Base-by-base conservation (phyloP, 2,797 vertebrate species). In the Alectoris magna region DNA sequence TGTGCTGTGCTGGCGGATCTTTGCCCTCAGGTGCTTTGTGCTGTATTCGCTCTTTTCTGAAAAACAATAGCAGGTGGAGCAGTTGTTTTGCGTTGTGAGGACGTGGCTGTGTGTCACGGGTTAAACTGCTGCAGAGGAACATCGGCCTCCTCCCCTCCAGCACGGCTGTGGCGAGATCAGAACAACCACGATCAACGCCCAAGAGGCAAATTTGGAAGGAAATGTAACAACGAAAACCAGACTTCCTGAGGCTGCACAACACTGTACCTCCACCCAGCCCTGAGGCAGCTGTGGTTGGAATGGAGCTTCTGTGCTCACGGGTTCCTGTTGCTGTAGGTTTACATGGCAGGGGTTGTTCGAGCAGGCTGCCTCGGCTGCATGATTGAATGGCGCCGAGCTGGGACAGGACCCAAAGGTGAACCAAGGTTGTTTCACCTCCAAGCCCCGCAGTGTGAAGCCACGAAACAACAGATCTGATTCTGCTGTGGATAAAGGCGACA, bases 1-100 rank as follows among this genome's bases (percentile, higher is more conserved):
- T 1, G 8, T 6, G 15, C 41, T 60, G 44, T 39, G 11, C 34
- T 51, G 11, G 4, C 0, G 0, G 26, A 4, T 36, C 51, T 75
- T 64, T 31, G 10, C 29, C 39, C 6, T 15, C 5, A 0, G 27
- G 53, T 60, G 29, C 12, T 31, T 44, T 62, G 72, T 18, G n/a
- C 18, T 83, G 44, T 41, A 1, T 15, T 67, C 23, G 1, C 46
- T 10, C 3, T 34, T 53, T 6, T 62, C 22, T 34, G 21, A 10
- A 17, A 48, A 66, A 3, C 41, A 16, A 41, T 31, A 9, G 44
- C 6, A 49, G 71, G 69, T 69, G 66, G 51, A 69, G 75, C 48
- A 8, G 46, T 8, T 22, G 51, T 34, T 74, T 6, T 26, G 9
- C 14, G 34, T 22, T 5, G 1, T 1, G 39, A 73, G 62, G 44